A percentile compares a stretch with the other conserved stretches of the same genome.
phyloP scores from a whole-genome alignment of 1,140 invertebrate genomes.

The Formica exsecta region DNA sequence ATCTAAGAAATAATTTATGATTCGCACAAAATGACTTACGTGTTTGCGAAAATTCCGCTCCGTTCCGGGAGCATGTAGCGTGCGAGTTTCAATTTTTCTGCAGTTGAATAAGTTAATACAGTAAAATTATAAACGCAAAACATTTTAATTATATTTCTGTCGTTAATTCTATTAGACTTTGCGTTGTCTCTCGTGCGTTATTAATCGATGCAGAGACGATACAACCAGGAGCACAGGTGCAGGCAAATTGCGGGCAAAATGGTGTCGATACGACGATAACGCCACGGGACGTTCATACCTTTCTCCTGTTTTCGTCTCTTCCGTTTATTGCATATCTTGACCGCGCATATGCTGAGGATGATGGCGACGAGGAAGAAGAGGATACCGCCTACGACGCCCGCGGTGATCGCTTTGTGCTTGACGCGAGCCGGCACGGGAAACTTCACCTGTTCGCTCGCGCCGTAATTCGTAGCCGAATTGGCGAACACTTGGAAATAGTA shows the following conservation, averaged over 20 bases:
- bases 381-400: conserved; percentile 97
- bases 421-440: conserved; percentile 95
- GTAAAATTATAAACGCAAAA: not conserved
- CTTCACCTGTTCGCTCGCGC: conserved; percentile 94
- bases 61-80: not conserved
- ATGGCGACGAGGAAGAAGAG: conserved; percentile 98
- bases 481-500: conserved; percentile 96
- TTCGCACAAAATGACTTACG: not conserved
- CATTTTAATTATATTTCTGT: not conserved
- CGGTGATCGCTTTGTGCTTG: conserved; percentile 97
- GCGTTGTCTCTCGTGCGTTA: not conserved
- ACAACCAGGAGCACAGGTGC: conserved; percentile 75
- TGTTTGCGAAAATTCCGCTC: not conserved
- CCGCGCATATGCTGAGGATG: conserved; percentile 97
- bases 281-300: conserved; percentile 88
- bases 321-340: conserved; percentile 98
- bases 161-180: not conserved
- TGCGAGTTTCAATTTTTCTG: not conserved
- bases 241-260: conserved; percentile 67
- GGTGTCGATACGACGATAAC: conserved; percentile 38
- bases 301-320: conserved; percentile 98
- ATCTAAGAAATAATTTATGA: conserved; percentile 19
- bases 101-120: not conserved
- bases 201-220: conserved; percentile 21
- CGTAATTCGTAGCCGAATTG: conserved; percentile 93